Conservation (phyloP, 2,888 invertebrate species). For the Dynastes maya region DNA sequence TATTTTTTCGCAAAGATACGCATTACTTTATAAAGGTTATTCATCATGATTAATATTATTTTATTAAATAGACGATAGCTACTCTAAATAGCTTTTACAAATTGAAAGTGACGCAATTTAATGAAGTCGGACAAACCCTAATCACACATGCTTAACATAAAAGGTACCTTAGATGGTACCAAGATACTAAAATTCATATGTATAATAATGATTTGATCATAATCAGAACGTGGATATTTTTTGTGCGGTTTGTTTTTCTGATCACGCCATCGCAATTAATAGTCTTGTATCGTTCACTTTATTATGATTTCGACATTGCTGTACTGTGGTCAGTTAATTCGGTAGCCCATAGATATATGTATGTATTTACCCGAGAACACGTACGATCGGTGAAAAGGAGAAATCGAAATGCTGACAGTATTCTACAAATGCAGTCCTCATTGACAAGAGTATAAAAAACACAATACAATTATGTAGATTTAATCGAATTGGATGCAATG, state of each 20-base stretch:
- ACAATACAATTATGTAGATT: conserved; percentile 34
- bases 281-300: conserved; percentile 34
- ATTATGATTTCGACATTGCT: conserved; percentile 18
- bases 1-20: too few species aligned
- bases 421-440: conserved; percentile 23
- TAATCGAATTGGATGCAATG: conserved; percentile 12
- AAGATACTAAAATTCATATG: conserved; percentile 11
- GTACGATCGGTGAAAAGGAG: conserved; percentile 5
- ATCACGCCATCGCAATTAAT: conserved; percentile 41
- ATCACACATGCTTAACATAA: conserved; percentile 6
- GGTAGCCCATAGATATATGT: background rate
- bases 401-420: conserved; percentile 15
- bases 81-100: background rate
- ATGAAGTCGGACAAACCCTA: background rate
- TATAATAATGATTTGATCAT: conserved; percentile 6
- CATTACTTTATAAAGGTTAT: too few species aligned
- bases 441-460: conserved; percentile 33
- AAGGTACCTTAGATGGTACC: background rate
- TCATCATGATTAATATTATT: too few species aligned
- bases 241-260: conserved; percentile 13
- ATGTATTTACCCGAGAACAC: background rate
- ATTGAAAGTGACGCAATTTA: conserved; percentile 10
- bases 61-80: too few species aligned
- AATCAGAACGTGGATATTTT: conserved; percentile 17
- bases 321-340: background rate